phyloP scores from a whole-genome alignment of 2,888 invertebrate genomes.

The Lithophane socia region DNA sequence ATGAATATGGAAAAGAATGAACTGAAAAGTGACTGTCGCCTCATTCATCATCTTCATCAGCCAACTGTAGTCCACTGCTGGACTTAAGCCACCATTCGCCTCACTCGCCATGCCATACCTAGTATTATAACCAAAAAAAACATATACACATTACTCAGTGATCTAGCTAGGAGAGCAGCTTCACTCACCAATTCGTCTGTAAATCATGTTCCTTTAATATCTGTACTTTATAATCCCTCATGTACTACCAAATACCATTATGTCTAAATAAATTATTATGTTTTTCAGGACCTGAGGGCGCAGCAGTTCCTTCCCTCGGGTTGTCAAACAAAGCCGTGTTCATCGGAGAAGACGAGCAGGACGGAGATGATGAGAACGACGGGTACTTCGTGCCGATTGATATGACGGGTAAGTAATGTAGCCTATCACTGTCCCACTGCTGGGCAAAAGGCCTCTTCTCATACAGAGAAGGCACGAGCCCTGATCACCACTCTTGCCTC shows the following conservation, averaged over 20 bases:
- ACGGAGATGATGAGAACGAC: slow-evolving; percentile 74
- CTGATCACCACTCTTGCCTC: not conserved
- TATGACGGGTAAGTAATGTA: slow-evolving; percentile 63
- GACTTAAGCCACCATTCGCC: too few species aligned
- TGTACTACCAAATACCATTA: too few species aligned
- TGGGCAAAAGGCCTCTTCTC: not conserved
- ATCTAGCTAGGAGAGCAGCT: too few species aligned
- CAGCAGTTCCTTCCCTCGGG: slow-evolving; percentile 98
- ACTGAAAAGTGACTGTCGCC: not conserved
- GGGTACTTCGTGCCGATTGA: slow-evolving; percentile 82
- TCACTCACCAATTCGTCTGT: too few species aligned
- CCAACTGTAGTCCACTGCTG: not conserved
- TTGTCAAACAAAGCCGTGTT: slow-evolving; percentile 98
- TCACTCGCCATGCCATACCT: not conserved
- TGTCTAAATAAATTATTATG: not conserved
- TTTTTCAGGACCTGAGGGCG: slow-evolving; percentile 92
- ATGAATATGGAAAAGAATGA: not conserved
- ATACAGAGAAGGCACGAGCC: not conserved
- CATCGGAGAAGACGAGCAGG: slow-evolving; percentile 81
- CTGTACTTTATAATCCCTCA: too few species aligned
- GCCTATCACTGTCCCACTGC: not conserved
- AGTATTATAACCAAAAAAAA: too few species aligned
- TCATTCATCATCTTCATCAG: not conserved
- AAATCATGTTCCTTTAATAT: too few species aligned
- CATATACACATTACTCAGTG: too few species aligned